Percentiles rank a stretch among this genome's conserved stretches.
phyloP scores from a whole-genome alignment of 2,797 vertebrate species.

The Lindbergichthys nudifrons region DNA sequence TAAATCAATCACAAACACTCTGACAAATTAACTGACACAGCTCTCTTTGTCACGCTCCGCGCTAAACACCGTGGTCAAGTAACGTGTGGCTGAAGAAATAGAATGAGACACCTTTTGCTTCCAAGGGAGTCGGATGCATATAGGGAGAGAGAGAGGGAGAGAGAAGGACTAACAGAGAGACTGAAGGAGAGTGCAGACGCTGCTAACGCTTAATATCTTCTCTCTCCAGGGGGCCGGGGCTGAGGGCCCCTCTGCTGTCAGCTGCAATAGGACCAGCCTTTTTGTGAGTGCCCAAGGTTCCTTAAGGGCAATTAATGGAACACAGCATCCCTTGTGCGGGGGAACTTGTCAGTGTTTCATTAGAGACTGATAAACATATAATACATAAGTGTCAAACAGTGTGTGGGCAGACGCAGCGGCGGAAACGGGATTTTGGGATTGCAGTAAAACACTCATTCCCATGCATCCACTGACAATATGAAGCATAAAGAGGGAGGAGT shows the following conservation, averaged over 20 bases:
- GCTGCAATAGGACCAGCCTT: conserved; percentile 78
- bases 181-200: conserved; percentile 67
- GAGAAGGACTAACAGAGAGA: conserved; percentile 12
- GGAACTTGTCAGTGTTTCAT: conserved; percentile 85
- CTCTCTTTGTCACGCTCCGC: conserved; percentile 64
- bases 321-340: conserved; percentile 76
- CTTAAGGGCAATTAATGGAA: conserved; percentile 85
- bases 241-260: conserved; percentile 79
- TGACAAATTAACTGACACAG: conserved; percentile 74
- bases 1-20: conserved; percentile 77
- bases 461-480: conserved; percentile 67
- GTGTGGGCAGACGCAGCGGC: conserved; percentile 57
- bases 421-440: conserved; percentile 74
- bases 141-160: conserved; percentile 29
- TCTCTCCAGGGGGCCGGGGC: conserved; percentile 79
- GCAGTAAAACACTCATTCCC: conserved; percentile 67
- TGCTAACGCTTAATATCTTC: conserved; percentile 83
- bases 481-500: conserved; percentile 55
- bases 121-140: conserved; percentile 66
- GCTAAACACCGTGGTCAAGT: conserved; percentile 70
- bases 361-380: conserved; percentile 86
- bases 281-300: conserved; percentile 81
- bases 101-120: conserved; percentile 76
- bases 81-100: conserved; percentile 71
- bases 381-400: conserved; percentile 80